Base-by-base conservation (phyloP, 2,888 invertebrate species). In the Peribatodes rhomboidaria region DNA sequence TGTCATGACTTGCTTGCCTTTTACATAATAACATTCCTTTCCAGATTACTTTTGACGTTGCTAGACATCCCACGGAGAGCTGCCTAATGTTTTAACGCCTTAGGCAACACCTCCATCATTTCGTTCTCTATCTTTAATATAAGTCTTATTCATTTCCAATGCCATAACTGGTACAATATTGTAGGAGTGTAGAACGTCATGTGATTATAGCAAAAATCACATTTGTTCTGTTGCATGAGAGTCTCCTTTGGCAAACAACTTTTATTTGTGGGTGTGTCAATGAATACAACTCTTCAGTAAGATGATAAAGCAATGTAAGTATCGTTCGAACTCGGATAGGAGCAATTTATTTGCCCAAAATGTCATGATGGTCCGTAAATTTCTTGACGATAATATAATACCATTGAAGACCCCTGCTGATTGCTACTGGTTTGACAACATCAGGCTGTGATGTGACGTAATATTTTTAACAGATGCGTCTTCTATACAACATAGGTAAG, bases 41-140 rank as follows among this genome's bases (percentile, higher is more conserved):
- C 49, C 22, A 41, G 39, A 49, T 66, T 60, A 39, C 56, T 64
- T 67, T 61, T 56, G 59, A 62, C 55, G 35, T 61, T 53, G 37
- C 55, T 42, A 39, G 46, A 42, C 60, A 18, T 52, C 60, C 56
- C 64, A 67, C 61, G 44, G 39, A 50, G 39, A 14, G 37, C 11
- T 14, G 18, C 13, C 53, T 54, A 18, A 46, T 57, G 56, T 58
- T 31, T 27, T 35, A 33, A 47, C 46, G 52, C 52, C 52, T 57
- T 47, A 46, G 53, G 53, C 58, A 31, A 46, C 41, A 39, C 57
- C 52, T 53, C 18, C 44, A 57, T 27, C 22, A 27, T 39, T 57
- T 46, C 10, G 8, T n/a, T n/a, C 16, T 62, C 46, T 46, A 53
- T 58, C 47, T 58, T 63, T 41, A 57, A 53, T 33, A 44, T 50